Evolutionary conservation across 2,113 vertebrate genomes (phyloP).

Genomic region (Chaetops frenatus): DNA sequence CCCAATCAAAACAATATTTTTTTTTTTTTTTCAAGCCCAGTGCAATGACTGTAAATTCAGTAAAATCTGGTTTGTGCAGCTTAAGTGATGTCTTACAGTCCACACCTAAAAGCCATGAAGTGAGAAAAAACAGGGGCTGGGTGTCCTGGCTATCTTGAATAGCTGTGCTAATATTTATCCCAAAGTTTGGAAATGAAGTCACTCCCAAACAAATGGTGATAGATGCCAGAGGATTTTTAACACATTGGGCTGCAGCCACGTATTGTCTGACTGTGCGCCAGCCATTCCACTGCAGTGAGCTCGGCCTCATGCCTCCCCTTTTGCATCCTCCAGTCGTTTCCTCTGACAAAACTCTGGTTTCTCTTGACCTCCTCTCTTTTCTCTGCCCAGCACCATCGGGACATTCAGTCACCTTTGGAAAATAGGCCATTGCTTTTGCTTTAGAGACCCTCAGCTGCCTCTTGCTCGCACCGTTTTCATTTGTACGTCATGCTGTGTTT

Average conservation of each 20-base stretch:
- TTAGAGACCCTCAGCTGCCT: neutral
- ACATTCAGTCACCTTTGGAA: neutral
- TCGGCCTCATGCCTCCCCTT: neutral
- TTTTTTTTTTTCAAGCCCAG: neutral
- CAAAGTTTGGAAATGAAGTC: constrained; percentile 31
- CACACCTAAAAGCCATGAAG: constrained; percentile 42
- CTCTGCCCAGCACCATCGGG: neutral
- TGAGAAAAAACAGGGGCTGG: neutral
- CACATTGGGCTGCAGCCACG: constrained; percentile 8
- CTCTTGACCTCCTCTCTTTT: neutral
- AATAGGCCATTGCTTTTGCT: neutral
- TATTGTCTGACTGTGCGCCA: neutral
- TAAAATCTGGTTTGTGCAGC: constrained; percentile 24
- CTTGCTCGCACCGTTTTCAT: neutral
- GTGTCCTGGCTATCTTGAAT: constrained; percentile 27
- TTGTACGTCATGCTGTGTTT: neutral
- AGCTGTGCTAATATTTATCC: constrained; percentile 8
- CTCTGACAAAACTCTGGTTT: neutral
- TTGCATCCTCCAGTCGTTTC: neutral
- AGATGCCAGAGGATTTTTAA: constrained; percentile 34
- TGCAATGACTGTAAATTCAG: neutral
- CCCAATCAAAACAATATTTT: constrained; percentile 14
- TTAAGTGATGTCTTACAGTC: constrained; percentile 6
- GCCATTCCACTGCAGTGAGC: neutral
- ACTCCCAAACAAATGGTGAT: constrained; percentile 2